Evolutionary conservation across 64 coral and sea anemone species (phyloP), one percentile per base, ranked within the genome.

Genomic region (Montipora foliosa): DNA sequence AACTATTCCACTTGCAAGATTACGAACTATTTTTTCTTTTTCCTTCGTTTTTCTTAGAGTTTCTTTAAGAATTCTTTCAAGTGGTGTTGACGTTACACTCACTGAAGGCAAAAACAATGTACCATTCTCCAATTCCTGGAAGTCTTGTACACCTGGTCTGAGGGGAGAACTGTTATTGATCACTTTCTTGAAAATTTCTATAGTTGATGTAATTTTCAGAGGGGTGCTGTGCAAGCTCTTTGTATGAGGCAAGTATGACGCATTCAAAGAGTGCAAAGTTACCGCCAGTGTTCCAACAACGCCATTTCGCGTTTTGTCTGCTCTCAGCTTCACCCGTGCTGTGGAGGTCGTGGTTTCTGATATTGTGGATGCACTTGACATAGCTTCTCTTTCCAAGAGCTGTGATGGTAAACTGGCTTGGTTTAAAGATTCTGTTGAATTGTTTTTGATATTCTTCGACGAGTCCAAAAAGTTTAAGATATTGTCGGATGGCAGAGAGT

Each of bases 1-100:
- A 8, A 86, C 66, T 86, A 86, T 86, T 72, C 82, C 82, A 49
- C 19, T 86, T 9, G 82, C 82, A 13, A 86, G 45, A 4, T 44
- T 19, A 16, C 64, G 45, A 19, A 86, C 82, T 8, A 86, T 59
- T 24, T 86, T 86, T 21, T 86, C 82, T 72, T 71, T 69, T 20
- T 16, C 19, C 11, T 86, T 67, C 7, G 49, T 2, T 17, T 84
- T 84, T 15, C 14, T 17, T 3, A 49, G 82, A 16, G 64, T 50
- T 6, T 86, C 82, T 12, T 49, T 17, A 20, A 70, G 62, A 22
- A 16, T 86, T 20, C n/a, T 67, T 51, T 45, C 13, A 5, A 52
- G 44, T 50, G 82, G 14, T 17, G 82, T 49, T n/a, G 62, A 86
- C 1, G 62, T 71, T 22, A 49, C 13, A 17, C 47, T 24, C 17